Evolutionary conservation across 2,888 invertebrate genomes (phyloP), one percentile per base, ranked within the genome.

Genomic region (Sarcophaga carnaria): DNA sequence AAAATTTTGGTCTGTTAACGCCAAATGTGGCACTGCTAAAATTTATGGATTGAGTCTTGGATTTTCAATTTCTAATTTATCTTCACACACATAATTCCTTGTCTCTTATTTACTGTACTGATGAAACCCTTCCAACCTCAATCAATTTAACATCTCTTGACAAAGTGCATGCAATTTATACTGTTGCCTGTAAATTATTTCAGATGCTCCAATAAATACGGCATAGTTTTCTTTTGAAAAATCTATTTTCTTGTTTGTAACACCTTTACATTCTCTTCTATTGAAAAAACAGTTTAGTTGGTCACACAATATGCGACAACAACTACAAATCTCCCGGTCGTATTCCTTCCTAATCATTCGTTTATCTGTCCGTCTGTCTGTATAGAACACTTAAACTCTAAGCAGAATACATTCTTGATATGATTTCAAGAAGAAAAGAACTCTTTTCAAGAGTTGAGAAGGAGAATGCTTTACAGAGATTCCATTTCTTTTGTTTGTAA

Each of bases 381-480:
- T 49, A 49, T 49, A 11, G 54, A 14, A 54, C 4, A 37, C 12
- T 27, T 66, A 66, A 66, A 66, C 27, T 17, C 54, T 54, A 5
- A 14, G 54, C 37, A 10, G 8, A 37, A 37, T 2, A 37, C 37
- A 20, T 66, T 77, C 67, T 37, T 59, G 54, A 27, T 70, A n/a
- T 25, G 60, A 69, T 75, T 80, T 25, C 25, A 76, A 80, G 70
- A 84, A 80, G 74, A 75, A 84, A 75, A 84, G 75, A 79, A 75
- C 37, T 72, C 17, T 54, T 20, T 54, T 54, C 4, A 54, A 54
- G 14, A 54, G 54, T 3, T 17, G 4, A 54, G 17, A 54, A 37
- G 54, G 17, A 14, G 54, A 17, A 54, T 54, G 54, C 69, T 76
- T 66, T 80, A 80, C 64, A 80, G 75, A 69, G 60, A 49, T 69